Evolutionary conservation across 2,888 invertebrate species (phyloP).

Genomic region (Drosophila subquinaria): DNA sequence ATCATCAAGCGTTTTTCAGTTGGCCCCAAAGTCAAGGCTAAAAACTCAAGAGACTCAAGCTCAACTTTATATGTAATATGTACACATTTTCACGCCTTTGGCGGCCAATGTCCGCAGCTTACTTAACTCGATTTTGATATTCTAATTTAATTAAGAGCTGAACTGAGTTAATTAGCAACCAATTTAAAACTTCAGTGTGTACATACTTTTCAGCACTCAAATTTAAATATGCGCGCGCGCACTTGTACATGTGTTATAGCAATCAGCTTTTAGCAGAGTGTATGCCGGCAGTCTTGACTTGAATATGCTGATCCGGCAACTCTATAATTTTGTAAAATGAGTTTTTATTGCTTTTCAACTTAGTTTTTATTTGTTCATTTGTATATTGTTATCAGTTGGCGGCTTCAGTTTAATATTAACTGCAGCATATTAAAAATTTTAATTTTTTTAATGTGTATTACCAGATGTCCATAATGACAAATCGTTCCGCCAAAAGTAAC

Average conservation of each 20-base stretch:
- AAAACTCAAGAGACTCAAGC: neutral
- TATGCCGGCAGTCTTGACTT: neutral
- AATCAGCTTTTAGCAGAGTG: constrained; percentile 5
- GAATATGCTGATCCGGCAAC: constrained; percentile 17
- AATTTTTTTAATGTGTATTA: too few species aligned
- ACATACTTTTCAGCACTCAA: neutral
- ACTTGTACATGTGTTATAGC: constrained; percentile 1
- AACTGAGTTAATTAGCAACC: constrained; percentile 36
- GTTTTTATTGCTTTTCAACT: too few species aligned
- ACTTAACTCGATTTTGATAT: constrained; percentile 8
- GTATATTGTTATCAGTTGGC: too few species aligned
- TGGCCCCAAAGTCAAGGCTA: constrained; percentile 33
- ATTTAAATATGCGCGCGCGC: constrained; percentile 9
- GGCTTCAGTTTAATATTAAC: too few species aligned
- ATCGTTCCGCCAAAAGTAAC: too few species aligned
- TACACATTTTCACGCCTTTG: neutral
- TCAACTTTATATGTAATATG: constrained; percentile 1
- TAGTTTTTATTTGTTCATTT: too few species aligned
- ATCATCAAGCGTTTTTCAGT: constrained; percentile 15
- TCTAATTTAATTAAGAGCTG: constrained; percentile 34
- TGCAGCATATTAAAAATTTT: too few species aligned
- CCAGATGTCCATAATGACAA: too few species aligned
- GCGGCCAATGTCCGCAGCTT: constrained; percentile 6
- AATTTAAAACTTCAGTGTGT: constrained; percentile 14
- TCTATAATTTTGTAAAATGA: too few species aligned